Conservation (phyloP, 2,113 vertebrate genomes). For the Mormoops blainvillei region DNA sequence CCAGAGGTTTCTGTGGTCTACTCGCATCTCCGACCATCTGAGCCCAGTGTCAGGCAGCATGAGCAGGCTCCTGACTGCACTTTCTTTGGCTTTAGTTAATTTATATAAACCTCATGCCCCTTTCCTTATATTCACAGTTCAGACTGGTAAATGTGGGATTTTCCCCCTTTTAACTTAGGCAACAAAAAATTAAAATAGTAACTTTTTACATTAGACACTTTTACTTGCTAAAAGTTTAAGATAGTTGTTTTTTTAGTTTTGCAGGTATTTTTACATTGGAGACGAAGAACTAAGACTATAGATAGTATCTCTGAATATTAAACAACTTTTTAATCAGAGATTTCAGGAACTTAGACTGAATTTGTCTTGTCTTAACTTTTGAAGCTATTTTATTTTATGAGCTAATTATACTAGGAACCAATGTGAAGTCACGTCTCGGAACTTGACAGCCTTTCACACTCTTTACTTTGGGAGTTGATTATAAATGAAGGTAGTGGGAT, state of each 20-base stretch:
- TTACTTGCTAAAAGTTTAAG: not conserved
- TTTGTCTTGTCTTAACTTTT: not conserved
- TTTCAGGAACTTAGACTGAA: conserved; percentile 6
- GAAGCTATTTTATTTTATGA: conserved; percentile 12
- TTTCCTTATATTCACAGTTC: not conserved
- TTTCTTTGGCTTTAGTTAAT: too few relatives aligned
- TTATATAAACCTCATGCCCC: too few relatives aligned
- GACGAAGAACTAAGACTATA: not conserved
- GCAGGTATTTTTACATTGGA: not conserved
- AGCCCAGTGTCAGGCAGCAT: too few relatives aligned
- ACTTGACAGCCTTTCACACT: not conserved
- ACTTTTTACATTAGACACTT: not conserved
- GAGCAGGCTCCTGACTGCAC: too few relatives aligned
- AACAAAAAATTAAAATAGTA: not conserved
- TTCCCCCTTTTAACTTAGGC: not conserved
- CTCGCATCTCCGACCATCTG: too few relatives aligned
- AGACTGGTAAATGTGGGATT: not conserved
- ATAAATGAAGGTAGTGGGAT: not conserved
- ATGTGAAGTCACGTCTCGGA: not conserved
- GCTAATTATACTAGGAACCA: not conserved
- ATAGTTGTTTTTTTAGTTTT: not conserved
- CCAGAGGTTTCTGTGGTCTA: too few relatives aligned
- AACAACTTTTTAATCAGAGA: not conserved
- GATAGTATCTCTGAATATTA: not conserved
- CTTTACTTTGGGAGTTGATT: not conserved